Evolutionary conservation across 1,140 invertebrate genomes (phyloP).

Genomic region (Apis florea): DNA sequence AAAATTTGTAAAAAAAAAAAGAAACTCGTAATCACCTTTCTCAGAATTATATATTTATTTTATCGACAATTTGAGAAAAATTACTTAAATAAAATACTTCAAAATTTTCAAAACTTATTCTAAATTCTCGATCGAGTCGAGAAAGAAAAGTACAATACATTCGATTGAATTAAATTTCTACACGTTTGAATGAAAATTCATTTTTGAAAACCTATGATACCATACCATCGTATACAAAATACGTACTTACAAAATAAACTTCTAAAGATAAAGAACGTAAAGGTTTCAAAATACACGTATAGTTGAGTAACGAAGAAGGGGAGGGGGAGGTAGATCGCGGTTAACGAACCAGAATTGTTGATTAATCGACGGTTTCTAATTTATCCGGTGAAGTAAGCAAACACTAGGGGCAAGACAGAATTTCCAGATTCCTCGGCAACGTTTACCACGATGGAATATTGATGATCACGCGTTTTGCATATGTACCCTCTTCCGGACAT

Average conservation of each 20-base stretch:
- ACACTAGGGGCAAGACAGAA: conserved; percentile 54
- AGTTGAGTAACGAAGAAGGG: conserved; percentile 1
- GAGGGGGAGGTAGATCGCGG: conserved; percentile 8
- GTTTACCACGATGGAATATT: conserved; percentile 63
- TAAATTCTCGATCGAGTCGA: no score
- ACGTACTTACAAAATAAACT: no score
- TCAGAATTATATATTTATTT: no score
- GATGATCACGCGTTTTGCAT: conserved; percentile 61
- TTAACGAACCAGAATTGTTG: conserved; percentile 51
- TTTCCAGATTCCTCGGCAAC: conserved; percentile 53
- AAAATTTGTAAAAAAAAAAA: no score
- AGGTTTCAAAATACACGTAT: neutral
- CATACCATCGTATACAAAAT: neutral
- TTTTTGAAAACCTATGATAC: no score
- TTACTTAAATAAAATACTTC: neutral
- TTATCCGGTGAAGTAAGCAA: conserved; percentile 49
- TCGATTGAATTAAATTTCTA: no score
- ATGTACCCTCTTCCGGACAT: conserved; percentile 61
- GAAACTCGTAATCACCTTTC: no score
- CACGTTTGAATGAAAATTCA: no score
- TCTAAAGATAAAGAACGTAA: neutral
- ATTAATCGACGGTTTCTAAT: conserved; percentile 54
- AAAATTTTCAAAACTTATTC: no score
- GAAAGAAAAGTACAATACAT: no score
- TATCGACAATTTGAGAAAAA: no score